phyloP scores from a whole-genome alignment of 2,797 vertebrate genomes.

The Acrossocheilus fasciatus region DNA sequence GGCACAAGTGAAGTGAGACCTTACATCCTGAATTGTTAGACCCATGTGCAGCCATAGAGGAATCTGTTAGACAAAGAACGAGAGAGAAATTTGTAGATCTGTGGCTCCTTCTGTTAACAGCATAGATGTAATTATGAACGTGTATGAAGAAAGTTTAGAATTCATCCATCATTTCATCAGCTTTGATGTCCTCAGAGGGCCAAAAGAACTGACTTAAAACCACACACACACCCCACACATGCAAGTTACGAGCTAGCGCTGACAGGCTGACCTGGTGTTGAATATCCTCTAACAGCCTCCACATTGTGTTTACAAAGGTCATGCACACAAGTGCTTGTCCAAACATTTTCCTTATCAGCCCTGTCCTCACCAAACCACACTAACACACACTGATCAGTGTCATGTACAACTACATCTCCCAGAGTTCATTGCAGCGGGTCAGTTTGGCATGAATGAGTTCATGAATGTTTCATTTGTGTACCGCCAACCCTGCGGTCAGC shows the following conservation, averaged over 20 bases:
- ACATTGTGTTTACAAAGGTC: conserved; percentile 46
- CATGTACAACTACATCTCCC: conserved; percentile 37
- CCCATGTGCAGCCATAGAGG: not conserved
- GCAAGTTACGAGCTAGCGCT: conserved; percentile 56
- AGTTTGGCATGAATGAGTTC: conserved; percentile 10
- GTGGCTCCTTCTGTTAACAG: not conserved
- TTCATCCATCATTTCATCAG: not conserved
- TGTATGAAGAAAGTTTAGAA: not conserved
- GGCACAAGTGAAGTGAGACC: not conserved
- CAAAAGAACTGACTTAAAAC: not conserved
- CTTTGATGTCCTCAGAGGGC: not conserved
- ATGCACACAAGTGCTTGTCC: conserved; percentile 24
- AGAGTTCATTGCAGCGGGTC: not conserved
- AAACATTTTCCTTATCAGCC: conserved; percentile 33
- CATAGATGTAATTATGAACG: not conserved
- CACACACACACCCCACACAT: not conserved
- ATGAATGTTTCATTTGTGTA: conserved; percentile 45
- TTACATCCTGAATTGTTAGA: conserved; percentile 13
- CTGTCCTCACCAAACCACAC: not conserved
- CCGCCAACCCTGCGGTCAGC: not conserved
- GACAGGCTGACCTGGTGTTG: conserved; percentile 60
- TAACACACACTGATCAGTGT: not conserved
- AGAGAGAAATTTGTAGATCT: conserved; percentile 7
- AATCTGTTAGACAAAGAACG: not conserved
- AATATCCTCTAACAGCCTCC: conserved; percentile 32